Conservation (phyloP, 2,113 vertebrate genomes). For the Taxidea taxus region DNA sequence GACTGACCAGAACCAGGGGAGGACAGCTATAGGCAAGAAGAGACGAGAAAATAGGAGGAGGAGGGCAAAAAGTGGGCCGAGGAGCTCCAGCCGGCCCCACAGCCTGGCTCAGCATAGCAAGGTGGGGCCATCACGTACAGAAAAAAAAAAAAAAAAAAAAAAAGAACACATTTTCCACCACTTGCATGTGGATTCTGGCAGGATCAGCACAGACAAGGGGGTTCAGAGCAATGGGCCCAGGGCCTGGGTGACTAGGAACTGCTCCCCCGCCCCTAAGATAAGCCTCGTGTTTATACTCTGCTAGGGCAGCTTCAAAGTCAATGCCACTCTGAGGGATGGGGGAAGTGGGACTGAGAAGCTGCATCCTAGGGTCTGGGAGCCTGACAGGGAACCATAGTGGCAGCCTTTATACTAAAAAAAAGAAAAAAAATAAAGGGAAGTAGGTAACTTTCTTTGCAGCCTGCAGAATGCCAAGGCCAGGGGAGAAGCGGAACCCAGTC, state of each 20-base stretch:
- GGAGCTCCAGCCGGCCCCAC: fast-evolving
- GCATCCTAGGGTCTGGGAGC: neutral
- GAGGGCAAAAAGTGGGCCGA: neutral
- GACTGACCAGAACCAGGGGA: neutral
- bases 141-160: neutral
- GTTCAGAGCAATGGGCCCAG: neutral
- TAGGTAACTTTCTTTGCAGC: conserved; percentile 49
- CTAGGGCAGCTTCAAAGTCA: neutral
- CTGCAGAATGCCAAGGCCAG: neutral
- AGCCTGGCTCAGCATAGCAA: neutral
- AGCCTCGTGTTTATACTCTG: neutral
- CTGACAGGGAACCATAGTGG: neutral
- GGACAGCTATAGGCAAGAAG: neutral
- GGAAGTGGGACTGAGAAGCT: neutral
- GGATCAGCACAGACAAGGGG: neutral
- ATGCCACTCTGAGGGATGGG: neutral
- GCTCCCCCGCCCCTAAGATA: neutral
- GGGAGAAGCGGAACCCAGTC: conserved; percentile 7
- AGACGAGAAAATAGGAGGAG: neutral
- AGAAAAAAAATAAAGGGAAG: conserved; percentile 56
- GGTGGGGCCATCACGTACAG: fast-evolving
- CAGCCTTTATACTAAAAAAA: neutral
- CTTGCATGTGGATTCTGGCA: neutral
- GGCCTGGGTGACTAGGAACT: neutral
- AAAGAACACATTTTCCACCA: neutral